Base-by-base conservation (phyloP, 2,797 vertebrate genomes). In the Gymnothorax javanicus region DNA sequence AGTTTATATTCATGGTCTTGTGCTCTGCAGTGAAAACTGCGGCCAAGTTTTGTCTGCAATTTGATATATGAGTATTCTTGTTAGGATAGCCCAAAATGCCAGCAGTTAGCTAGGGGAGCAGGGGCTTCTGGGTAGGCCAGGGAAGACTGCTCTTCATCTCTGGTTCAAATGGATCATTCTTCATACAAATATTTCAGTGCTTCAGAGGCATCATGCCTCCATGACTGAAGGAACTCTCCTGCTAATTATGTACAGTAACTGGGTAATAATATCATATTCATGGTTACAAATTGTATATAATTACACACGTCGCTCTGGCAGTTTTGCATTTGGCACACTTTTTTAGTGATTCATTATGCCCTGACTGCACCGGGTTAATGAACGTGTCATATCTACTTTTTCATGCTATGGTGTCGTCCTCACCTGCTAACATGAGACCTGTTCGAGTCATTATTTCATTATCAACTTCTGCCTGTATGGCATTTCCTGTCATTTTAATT, bases 401-500 rank as follows among this genome's bases (percentile, higher is more conserved):
- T 64, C 15, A 64, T 64, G 62, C 23, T 20, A 64, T 64, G 17
- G 20, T 20, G 20, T 20, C 8, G 64, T 69, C 13, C 64, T 69
- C 64, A 64, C 60, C 23, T 64, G 60, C 17, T 64, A 15, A 60
- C 59, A 13, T 60, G 59, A 60, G 17, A 64, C 64, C 7, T n/a
- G 64, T 69, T 69, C 64, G 17, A 17, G 59, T 60, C 17, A 60
- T 69, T 3, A 69, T 69, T 86, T 88, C 86, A 89, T 83, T 93
- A 86, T 82, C 54, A 89, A 71, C 59, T 89, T 85, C 87, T 86
- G 64, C 90, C 90, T 93, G 89, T 89, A 89, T 27, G 69, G 71
- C 15, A 12, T 75, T 75, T 43, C 43, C n/a, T n/a, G n/a, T n/a
- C n/a, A 62, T 62, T 13, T 1, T 62, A 12, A 62, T 62, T 62